Evolutionary conservation across 2,113 vertebrate species (phyloP), one percentile per base, ranked within the genome.

Genomic region (Antennarius striatus): DNA sequence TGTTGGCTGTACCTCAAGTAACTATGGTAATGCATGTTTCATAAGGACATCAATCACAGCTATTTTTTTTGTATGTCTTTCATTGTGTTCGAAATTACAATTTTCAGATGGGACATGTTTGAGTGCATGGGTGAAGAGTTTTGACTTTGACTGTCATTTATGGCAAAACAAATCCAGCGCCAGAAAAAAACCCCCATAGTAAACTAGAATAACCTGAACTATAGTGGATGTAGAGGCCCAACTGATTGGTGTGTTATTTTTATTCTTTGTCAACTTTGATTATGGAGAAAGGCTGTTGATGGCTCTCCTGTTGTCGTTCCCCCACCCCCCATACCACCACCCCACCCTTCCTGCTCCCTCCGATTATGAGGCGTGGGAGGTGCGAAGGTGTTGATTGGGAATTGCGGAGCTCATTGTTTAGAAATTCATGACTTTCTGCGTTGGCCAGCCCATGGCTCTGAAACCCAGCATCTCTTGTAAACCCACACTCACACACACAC

Each of bases 331-430:
- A 7, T 58, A 36, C 68, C 77, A 54, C 32, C 32, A 36, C 32
- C 32, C 32, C 32, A 7, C 3, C 32, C 32, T 7, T 36, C 32
- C 32, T 36, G 17, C 75, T 75, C 71, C 36, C 56, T 53, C 67
- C 83, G 84, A 89, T 90, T 88, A 81, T 53, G 14, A 80, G 71
- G 81, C 53, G 69, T 80, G 87, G 80, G 84, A 50, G 69, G 60
- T 80, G 82, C 79, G 72, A 80, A 88, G 83, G 84, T 84, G 90
- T 86, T 92, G 90, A 92, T 92, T 90, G 83, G 84, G 85, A 91
- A 90, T 91, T 88, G 75, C 73, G 76, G 79, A 77, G 75, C 60
- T 13, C 80, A 77, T 88, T 90, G 88, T 90, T 92, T 89, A 89
- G 80, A 81, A 79, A 84, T 87, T 87, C 81, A 86, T 89, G 76